Evolutionary conservation across 2,797 vertebrate species (phyloP).

Genomic region (Chanos chanos): DNA sequence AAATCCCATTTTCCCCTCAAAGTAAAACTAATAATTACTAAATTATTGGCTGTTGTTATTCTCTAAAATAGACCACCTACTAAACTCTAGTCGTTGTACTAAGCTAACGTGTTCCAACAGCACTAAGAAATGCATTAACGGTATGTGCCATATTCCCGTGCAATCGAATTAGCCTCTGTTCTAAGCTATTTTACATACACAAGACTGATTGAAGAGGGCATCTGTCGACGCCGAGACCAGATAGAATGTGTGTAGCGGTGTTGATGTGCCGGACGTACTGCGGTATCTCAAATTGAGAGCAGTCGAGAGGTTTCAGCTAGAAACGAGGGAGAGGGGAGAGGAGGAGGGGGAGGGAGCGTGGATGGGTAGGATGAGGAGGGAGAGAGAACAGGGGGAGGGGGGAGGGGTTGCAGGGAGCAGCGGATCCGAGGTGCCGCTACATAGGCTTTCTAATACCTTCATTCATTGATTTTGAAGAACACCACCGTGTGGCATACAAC

Average conservation of each 20-base stretch:
- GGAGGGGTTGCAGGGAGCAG: slow-evolving; percentile 30
- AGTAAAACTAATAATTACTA: background rate
- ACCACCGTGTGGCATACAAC: slow-evolving; percentile 89
- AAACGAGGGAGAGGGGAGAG: slow-evolving; percentile 44
- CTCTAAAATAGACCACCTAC: no score
- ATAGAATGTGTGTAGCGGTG: slow-evolving; percentile 42
- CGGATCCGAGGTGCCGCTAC: slow-evolving; percentile 67
- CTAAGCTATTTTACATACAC: slow-evolving; percentile 1
- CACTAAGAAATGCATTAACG: background rate
- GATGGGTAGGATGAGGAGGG: background rate
- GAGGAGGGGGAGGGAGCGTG: slow-evolving; percentile 34
- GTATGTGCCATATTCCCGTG: background rate
- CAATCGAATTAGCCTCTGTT: slow-evolving; percentile 20
- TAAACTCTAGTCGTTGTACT: no score
- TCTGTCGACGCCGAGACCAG: slow-evolving; percentile 45
- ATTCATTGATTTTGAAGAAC: slow-evolving; percentile 79
- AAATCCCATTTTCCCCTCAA: background rate
- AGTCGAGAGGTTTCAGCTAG: slow-evolving; percentile 51
- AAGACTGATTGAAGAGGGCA: slow-evolving; percentile 17
- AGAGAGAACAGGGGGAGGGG: slow-evolving; percentile 3
- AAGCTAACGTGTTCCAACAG: background rate
- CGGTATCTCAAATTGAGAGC: slow-evolving; percentile 54
- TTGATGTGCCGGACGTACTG: slow-evolving; percentile 49
- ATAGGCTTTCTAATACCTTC: slow-evolving; percentile 68
- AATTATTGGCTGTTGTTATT: background rate